phyloP scores from a whole-genome alignment of 2,113 vertebrate species.

The Zeus faber region DNA sequence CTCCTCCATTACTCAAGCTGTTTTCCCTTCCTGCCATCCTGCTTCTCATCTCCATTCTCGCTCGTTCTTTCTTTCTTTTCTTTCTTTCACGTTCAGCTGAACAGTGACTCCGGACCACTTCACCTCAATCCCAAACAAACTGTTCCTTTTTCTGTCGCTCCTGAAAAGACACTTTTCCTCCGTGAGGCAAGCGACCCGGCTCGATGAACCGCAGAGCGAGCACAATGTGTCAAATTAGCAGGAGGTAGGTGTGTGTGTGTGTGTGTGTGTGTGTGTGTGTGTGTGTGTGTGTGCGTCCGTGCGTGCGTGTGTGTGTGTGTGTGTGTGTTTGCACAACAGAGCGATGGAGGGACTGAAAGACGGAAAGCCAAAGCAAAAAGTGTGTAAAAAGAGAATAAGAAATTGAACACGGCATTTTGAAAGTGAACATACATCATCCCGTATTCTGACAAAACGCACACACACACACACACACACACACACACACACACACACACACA shows the following conservation, averaged over 20 bases:
- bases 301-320: conserved; percentile 16
- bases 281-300: conserved; percentile 12
- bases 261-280: conserved; percentile 14
- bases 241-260: conserved; percentile 2
- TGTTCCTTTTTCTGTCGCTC: conserved; percentile 13
- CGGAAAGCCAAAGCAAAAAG: not conserved
- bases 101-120: conserved; percentile 44
- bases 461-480: conserved; percentile 6
- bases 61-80: conserved; percentile 35
- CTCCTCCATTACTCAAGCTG: conserved; percentile 43
- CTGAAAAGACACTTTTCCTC: conserved; percentile 33
- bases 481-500: conserved; percentile 7
- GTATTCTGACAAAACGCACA: too few species aligned
- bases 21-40: conserved; percentile 27
- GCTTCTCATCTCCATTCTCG: not conserved
- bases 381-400: conserved; percentile 7
- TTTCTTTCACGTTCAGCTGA: too few species aligned
- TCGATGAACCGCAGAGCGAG: conserved; percentile 38
- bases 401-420: not conserved
- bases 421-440: conserved; percentile 5
- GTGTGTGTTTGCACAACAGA: conserved; percentile 16
- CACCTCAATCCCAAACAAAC: conserved; percentile 54
- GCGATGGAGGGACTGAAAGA: not conserved
- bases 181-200: not conserved
- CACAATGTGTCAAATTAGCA: conserved; percentile 55